A percentile compares a stretch with the other conserved stretches of the same genome.
Conservation (phyloP, 1,140 invertebrate species). For the Drosophila ananassae region DNA sequence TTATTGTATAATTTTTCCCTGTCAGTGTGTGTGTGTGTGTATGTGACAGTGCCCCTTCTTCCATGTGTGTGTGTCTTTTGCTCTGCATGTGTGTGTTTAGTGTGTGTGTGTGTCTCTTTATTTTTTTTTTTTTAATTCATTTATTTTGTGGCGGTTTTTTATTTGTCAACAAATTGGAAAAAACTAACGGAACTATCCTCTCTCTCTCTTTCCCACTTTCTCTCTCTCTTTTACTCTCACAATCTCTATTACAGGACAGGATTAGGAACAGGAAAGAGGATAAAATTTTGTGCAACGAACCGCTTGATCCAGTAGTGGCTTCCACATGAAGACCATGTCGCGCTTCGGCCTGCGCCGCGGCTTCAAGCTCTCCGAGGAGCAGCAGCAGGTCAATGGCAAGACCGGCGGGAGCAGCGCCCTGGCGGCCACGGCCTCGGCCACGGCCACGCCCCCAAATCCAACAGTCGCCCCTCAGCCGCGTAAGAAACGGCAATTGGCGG, state of each 20-base stretch:
- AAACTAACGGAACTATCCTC: background rate
- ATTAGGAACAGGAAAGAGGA: background rate
- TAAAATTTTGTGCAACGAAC: slow-evolving; percentile 44
- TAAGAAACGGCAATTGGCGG: slow-evolving; percentile 43
- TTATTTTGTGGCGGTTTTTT: slow-evolving; percentile 29
- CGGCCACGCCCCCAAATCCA: slow-evolving; percentile 10
- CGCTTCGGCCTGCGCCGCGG: slow-evolving; percentile 80
- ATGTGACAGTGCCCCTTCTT: slow-evolving; percentile 8
- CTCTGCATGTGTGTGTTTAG: slow-evolving; percentile 29
- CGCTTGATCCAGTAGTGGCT: slow-evolving; percentile 28
- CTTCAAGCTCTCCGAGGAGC: slow-evolving; percentile 73
- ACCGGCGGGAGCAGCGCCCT: slow-evolving; percentile 35
- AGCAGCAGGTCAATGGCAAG: slow-evolving; percentile 68
- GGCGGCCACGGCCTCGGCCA: slow-evolving; percentile 31
- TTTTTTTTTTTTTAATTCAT: slow-evolving; percentile 48
- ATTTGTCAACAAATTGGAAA: slow-evolving; percentile 68
- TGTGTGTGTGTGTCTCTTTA: slow-evolving; percentile 59
- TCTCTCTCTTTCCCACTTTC: background rate
- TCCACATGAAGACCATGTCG: slow-evolving; percentile 76
- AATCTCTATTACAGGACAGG: background rate
- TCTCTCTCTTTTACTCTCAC: background rate
- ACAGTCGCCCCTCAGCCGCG: slow-evolving; percentile 16
- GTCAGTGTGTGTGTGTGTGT: slow-evolving; percentile 16
- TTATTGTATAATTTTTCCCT: slow-evolving; percentile 71
- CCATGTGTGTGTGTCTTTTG: slow-evolving; percentile 6